Evolutionary conservation across 1,140 invertebrate species (phyloP).

Genomic region (Wiebesia pumilae): DNA sequence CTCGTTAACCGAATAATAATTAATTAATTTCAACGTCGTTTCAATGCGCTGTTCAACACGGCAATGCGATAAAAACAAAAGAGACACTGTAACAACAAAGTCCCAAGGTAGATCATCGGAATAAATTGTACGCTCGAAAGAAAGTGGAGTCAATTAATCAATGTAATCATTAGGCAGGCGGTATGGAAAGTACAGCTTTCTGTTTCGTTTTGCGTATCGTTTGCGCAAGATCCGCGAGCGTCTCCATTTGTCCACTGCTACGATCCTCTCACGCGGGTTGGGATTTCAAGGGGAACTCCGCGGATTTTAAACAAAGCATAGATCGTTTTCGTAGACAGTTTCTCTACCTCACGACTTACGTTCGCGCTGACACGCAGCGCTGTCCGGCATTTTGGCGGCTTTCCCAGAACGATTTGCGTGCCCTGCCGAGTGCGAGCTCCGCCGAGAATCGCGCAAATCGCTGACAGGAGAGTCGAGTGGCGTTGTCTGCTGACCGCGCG

Average conservation of each 20-base stretch:
- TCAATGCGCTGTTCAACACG: neutral
- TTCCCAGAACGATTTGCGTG: slow-evolving; percentile 70
- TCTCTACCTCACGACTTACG: too few species aligned
- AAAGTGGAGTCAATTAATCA: neutral
- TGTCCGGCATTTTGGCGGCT: slow-evolving; percentile 62
- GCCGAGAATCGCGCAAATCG: neutral
- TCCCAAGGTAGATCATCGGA: neutral
- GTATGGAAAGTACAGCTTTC: neutral
- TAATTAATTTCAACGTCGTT: neutral
- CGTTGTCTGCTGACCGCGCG: neutral
- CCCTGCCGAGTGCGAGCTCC: neutral
- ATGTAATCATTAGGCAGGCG: neutral
- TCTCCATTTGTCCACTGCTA: neutral
- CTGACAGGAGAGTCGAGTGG: neutral
- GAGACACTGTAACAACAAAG: neutral
- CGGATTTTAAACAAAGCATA: neutral
- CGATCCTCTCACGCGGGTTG: neutral
- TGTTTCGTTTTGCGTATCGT: neutral
- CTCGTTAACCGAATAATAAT: neutral
- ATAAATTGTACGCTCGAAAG: neutral
- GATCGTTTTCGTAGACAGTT: slow-evolving; percentile 30
- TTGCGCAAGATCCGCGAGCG: neutral
- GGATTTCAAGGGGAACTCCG: neutral
- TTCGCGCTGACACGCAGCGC: neutral
- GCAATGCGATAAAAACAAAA: neutral